Evolutionary conservation across 2,888 invertebrate genomes (phyloP), one percentile per base, ranked within the genome.

Genomic region (Balanococcus diminutus): DNA sequence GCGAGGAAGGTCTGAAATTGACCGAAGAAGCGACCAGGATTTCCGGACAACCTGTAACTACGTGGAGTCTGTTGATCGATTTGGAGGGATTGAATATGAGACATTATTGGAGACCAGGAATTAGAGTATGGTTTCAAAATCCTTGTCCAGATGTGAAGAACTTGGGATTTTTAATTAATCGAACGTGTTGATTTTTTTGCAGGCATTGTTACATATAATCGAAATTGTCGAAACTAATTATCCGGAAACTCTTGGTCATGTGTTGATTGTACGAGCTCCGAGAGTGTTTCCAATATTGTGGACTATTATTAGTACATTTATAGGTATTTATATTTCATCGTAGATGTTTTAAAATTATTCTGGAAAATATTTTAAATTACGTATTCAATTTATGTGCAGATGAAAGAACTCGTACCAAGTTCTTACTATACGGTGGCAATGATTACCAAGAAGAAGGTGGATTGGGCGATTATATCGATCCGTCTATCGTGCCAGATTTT

Each of bases 261-360:
- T 98, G 87, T 92, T 98, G 86, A 96, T 98, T 86, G 96, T 97
- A 75, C 92, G 97, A 79, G 98, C 98, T 14, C 98, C 98, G 0
- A 92, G 98, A 87, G 97, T 98, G 82, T 98, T 98, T 90, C 98
- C 98, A 4, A 96, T 98, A 86, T 91, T 98, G 51, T 98, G 98
- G 98, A 98, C 98, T 0, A 93, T 98, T 86, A 95, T 98, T 88
- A 96, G 96, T 90, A 96, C 97, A 1, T 98, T 98, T 90, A 98
- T 98, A 89, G 94, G 95, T 95, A 89, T 39, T 42, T 28, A 36
- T 36, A 6, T 8, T 36, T 36, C 5, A 36, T 6, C 36, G 8
- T 6, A 36, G 4, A 4, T 36, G 36, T 14, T 51, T 4, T 67
- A 19, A 32, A 5, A 25, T n/a, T 61, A 16, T 19, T 51, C 4